phyloP scores from a whole-genome alignment of 2,113 vertebrate genomes.

The Plestiodon gilberti region DNA sequence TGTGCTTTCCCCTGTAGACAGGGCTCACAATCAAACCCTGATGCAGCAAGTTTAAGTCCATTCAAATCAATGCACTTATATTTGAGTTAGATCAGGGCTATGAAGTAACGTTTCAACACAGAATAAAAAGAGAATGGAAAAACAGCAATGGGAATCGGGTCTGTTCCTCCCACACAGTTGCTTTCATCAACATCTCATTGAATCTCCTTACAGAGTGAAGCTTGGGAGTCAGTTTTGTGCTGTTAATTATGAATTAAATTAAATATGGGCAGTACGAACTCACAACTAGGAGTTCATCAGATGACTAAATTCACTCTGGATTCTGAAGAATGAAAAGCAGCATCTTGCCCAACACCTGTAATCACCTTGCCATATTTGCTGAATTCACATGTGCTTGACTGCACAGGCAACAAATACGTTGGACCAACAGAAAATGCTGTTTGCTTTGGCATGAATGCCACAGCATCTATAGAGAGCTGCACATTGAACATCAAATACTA shows the following conservation, averaged over 20 bases:
- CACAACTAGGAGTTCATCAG: not conserved
- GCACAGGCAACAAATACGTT: not conserved
- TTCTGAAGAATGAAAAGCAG: not conserved
- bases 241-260: not conserved
- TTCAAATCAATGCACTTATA: not conserved
- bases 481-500: not conserved
- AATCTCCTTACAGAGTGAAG: not conserved
- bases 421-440: not conserved
- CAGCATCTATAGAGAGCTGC: not conserved
- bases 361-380: not conserved
- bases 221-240: not conserved
- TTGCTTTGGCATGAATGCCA: not conserved
- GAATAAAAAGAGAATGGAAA: not conserved
- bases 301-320: not conserved
- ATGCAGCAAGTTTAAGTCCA: no score
- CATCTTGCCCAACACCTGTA: not conserved
- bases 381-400: not conserved
- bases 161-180: not conserved
- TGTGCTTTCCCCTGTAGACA: not conserved
- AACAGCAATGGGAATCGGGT: not conserved
- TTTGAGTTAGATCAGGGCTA: no score
- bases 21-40: not conserved
- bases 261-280: not conserved
- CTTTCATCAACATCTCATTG: not conserved
- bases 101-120: not conserved